Base-by-base conservation (phyloP, 2,797 vertebrate genomes). In the Psittacula echo region DNA sequence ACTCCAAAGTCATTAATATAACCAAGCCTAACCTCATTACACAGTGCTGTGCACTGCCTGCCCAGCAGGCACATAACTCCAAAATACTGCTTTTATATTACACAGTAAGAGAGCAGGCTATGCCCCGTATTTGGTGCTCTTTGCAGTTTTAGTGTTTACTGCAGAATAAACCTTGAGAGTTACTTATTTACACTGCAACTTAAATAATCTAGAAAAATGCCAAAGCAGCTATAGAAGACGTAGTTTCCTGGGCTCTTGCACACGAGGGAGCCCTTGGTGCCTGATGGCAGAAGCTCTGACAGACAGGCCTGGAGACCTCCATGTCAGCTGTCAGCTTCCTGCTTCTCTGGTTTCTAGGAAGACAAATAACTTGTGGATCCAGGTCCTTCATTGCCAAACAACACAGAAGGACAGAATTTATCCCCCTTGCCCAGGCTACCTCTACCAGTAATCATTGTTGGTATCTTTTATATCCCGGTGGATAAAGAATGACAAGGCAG, bases 261-360 rank as follows among this genome's bases (percentile, higher is more conserved):
- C 1, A 5, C 1, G 1, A 37, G 39, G 20, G 61, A 65, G 27
- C 42, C 34, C n/a, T 66, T 2, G 1, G 15, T 7, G 3, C 7
- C 18, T 44, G 16, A 22, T 0, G 1, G 41, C 39, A 89, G 53
- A 66, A 83, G 41, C 29, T 70, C 45, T 8, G 13, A 54, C 21
- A 76, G 17, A 80, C 30, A 41, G 7, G 5, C 50, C 32, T 53
- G 21, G 42, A 81, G 23, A 73, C 4, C 29, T 64, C 54, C 1
- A 0, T 34, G 48, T 39, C 68, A 66, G 11, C 44, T 79, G 18
- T 60, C 41, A 64, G 30, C 27, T 79, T 70, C 44, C 64, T 54
- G 34, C 41, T 79, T 44, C 18, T 24, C 42, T 54, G 30, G 7
- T 54, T 79, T 85, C 60, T 61, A 41, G 47, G 56, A 73, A 77